Evolutionary conservation across 2,797 vertebrate genomes (phyloP), one percentile per base, ranked within the genome.

Genomic region (Tiaroga cobitis): DNA sequence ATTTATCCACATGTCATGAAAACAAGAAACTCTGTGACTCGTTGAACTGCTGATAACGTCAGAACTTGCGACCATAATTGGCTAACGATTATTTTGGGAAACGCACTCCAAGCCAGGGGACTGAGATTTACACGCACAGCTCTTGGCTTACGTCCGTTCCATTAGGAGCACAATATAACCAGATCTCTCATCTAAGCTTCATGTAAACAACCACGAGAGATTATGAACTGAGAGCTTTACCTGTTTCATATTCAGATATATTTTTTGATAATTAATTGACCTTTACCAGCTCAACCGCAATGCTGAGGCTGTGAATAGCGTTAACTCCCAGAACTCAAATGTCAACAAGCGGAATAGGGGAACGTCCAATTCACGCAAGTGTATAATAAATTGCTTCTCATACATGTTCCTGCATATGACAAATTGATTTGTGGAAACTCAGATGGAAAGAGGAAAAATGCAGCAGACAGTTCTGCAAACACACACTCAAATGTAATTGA

Each of bases 351-450:
- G 89, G 92, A 93, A 93, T 92, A 18, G 89, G 92, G 92, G 93
- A 94, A 95, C 90, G 91, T 94, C 92, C 94, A 92, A 94, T 95
- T 94, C 92, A 92, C 92, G 90, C 88, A 91, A 92, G 92, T 94
- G 94, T 94, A 91, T 94, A 95, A 94, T 95, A 94, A 92, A 95
- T 95, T 94, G 94, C 93, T 92, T 94, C 90, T 94, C 92, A 90
- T 93, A 92, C 92, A 90, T 82, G 87, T 92, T 88, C 79, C 89
- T 90, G 94, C 95, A 95, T 94, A 94, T 94, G 92, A 95, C 93
- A 95, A 95, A 95, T 95, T 94, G 94, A 95, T 95, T 95, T 87
- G 90, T 83, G 75, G 81, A 82, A 81, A 80, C 21, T 37, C 63
- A 32, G 24, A 51, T 4, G 41, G 82, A 73, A 78, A 80, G 76